Evolutionary conservation across 2,888 invertebrate species (phyloP), one percentile per base, ranked within the genome.

Genomic region (Caenorhabditis japonica): DNA sequence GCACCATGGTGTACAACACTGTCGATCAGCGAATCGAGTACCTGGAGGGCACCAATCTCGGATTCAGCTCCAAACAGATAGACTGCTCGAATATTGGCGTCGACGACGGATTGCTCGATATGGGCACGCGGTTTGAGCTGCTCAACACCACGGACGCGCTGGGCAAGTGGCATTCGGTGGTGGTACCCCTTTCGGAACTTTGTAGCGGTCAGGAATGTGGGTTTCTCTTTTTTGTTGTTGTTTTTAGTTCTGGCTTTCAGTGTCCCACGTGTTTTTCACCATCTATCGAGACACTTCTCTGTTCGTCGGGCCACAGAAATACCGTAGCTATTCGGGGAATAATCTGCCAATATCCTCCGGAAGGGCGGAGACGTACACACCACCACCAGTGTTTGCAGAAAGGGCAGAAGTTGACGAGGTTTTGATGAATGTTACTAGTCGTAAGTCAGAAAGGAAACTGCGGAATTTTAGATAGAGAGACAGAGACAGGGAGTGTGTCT

Each of bases 251-350:
- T n/a, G n/a, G n/a, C 30, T 55, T 69, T 25, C 59, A 72, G 72
- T 72, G 30, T 49, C 70, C 8, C 72, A 75, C 13, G 70, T 75
- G 0, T 72, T 70, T 13, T 77, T 77, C 53, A 77, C 77, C 8
- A 77, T 77, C 19, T 77, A 73, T 33, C 72, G 77, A 2, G 61
- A 72, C 25, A 61, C 41, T 1, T 58, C 60, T 8, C 43, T 77
- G 12, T 77, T 77, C 27, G 60, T 51, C 15, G 60, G 70, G 0
- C 41, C 34, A 25, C 71, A 62, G 33, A 23, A 52, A 15, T 77
- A 74, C 25, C 33, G 58, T 8, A 51, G 33, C 5, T 73, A 73
- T 27, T 34, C 43, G 15, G 72, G 59, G 30, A 71, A 36, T 2
- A 58, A 55, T 25, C 47, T 38, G 27, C 64, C 64, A 23, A 64